phyloP scores from a whole-genome alignment of 2,888 invertebrate genomes.

The Diarsia brunnea region DNA sequence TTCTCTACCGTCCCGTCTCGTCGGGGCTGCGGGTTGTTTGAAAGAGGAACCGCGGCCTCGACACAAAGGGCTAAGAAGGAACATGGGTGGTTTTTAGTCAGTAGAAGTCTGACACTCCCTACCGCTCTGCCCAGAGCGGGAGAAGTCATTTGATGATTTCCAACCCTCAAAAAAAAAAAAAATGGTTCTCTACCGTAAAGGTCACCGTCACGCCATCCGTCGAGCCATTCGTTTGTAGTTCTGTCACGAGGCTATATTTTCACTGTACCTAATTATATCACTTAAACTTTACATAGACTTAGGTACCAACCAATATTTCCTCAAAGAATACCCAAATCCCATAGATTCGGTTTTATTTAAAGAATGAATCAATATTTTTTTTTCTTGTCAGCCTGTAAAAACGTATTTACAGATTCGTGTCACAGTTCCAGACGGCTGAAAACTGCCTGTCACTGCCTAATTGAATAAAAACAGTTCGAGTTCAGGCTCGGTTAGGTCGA shows the following conservation, averaged over 20 bases:
- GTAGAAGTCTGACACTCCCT: too few relatives aligned
- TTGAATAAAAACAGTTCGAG: constrained; percentile 42
- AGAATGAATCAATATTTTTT: constrained; percentile 1
- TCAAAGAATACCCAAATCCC: background rate
- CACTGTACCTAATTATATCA: background rate
- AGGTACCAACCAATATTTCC: too few relatives aligned
- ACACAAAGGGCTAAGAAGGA: too few relatives aligned
- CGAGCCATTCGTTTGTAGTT: background rate
- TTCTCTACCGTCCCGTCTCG: background rate
- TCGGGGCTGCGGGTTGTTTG: too few relatives aligned
- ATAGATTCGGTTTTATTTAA: background rate
- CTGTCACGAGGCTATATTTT: background rate
- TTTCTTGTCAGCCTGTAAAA: constrained; percentile 10
- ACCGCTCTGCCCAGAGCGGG: too few relatives aligned
- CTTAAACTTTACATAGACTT: background rate
- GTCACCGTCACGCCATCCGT: background rate
- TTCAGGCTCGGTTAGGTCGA: constrained; percentile 23
- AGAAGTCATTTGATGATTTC: too few relatives aligned
- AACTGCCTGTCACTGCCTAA: constrained; percentile 47
- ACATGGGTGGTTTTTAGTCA: too few relatives aligned
- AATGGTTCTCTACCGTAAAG: background rate
- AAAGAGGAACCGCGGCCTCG: too few relatives aligned
- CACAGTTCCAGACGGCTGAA: constrained; percentile 13
- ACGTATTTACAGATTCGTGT: constrained; percentile 11
- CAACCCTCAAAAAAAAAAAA: too few relatives aligned